These are phyloP conservation scores for Scaptomyza parva DNA, from an alignment of 2,888 invertebrate genomes.

Conservation along the genomic window DNA sequence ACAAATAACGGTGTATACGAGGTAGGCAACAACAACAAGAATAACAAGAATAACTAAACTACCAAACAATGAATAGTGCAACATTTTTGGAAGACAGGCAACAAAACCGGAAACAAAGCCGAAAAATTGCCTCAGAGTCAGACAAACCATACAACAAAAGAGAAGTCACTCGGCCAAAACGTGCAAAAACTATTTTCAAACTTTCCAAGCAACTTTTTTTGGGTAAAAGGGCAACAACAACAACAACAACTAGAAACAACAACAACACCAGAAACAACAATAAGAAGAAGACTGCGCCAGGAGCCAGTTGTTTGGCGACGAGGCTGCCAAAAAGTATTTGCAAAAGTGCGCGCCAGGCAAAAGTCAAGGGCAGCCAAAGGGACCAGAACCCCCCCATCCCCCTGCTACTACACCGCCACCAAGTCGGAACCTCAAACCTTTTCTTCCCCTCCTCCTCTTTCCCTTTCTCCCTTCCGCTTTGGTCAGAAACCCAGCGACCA, in stretches of 20 bases:
- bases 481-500: slow-evolving; percentile 1
- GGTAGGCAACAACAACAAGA: slow-evolving; percentile 43
- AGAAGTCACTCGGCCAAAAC: slow-evolving; percentile 76
- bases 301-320: slow-evolving; percentile 67
- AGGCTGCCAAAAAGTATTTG: slow-evolving; percentile 75
- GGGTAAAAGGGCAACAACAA: slow-evolving; percentile 39
- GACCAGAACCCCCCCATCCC: slow-evolving; percentile 19
- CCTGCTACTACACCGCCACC: no score
- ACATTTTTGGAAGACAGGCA: slow-evolving; percentile 65
- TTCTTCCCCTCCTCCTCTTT: background rate
- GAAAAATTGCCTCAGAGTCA: slow-evolving; percentile 65
- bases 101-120: slow-evolving; percentile 70
- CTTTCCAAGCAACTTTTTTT: slow-evolving; percentile 67
- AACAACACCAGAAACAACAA: slow-evolving; percentile 27
- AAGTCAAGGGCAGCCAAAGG: slow-evolving; percentile 73
- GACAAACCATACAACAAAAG: slow-evolving; percentile 44
- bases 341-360: slow-evolving; percentile 76
- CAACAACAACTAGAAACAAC: slow-evolving; percentile 36
- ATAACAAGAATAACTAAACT: slow-evolving; percentile 8
- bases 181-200: slow-evolving; percentile 75
- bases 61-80: slow-evolving; percentile 52
- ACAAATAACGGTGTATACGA: no score
- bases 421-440: background rate
- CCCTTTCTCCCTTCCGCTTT: slow-evolving; percentile 9
- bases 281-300: no score